Evolutionary conservation across 2,888 invertebrate species (phyloP), one percentile per base, ranked within the genome.

Genomic region (Apodemia mormo): DNA sequence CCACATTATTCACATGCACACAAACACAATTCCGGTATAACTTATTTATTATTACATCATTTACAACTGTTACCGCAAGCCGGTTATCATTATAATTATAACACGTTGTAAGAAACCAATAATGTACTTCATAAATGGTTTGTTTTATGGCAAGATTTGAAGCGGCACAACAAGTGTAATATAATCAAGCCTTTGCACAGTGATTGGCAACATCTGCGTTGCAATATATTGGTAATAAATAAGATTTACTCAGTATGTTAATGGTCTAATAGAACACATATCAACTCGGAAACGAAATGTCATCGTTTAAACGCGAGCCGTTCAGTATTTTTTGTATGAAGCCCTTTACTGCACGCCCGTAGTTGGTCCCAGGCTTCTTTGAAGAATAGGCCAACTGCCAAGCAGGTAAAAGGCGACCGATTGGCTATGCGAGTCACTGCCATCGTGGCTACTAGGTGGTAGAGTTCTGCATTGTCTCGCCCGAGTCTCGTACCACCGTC

Each of bases 1-100:
- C 91, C 91, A 92, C 90, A 90, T 92, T 71, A 70, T 74, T 74
- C 85, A 84, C 82, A 82, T 83, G 82, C 81, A 83, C 84, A 83
- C 82, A 88, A 87, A 86, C 86, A 85, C 88, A 86, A 88, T 88
- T 88, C 87, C 88, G 86, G 86, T 83, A 82, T 82, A 84, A 73
- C 71, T 70, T 69, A 72, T 74, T 75, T 72, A 68, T 82, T 81
- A 83, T 87, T 85, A 86, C 84, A 85, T 86, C 82, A 87, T 85
- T 79, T 82, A 81, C 83, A 83, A 78, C 79, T 79, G 79, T 61
- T 61, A 61, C 73, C 77, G 69, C 71, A 58, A 43, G 65, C 65
- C 65, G 68, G 65, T 69, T 37, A 12, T 56, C 56, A 69, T 69
- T 64, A 61, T 61, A 61, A 61, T 61, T 61, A 61, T 37, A 61